A percentile compares a stretch with the other conserved stretches of the same genome.
phyloP scores from a whole-genome alignment of 2,113 vertebrate species.

The Lampris incognitus region DNA sequence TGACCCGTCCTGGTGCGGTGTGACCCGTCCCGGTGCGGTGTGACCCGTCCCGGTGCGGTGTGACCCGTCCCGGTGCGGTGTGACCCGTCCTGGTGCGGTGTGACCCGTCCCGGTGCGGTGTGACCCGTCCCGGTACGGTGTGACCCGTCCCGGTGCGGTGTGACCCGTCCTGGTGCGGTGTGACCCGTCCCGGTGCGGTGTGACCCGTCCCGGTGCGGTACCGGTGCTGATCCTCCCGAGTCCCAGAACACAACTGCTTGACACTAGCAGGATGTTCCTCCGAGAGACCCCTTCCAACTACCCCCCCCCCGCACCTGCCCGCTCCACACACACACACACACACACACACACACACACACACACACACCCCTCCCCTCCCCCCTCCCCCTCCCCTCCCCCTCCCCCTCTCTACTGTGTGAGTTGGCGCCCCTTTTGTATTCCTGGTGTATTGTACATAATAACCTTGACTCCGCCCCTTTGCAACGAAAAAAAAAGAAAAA shows the following conservation, averaged over 20 bases:
- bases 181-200: conserved; percentile 45
- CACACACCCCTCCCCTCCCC: background rate
- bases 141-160: conserved; percentile 45
- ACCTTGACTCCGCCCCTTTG: conserved; percentile 14
- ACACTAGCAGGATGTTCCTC: conserved; percentile 67
- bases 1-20: conserved; percentile 46
- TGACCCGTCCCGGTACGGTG: conserved; percentile 45
- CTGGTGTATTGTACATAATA: conserved; percentile 76
- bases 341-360: background rate
- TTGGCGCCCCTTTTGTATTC: conserved; percentile 76
- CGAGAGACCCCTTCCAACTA: conserved; percentile 5
- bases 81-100: conserved; percentile 46
- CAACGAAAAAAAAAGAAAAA: conserved; percentile 12
- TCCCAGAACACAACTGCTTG: conserved; percentile 69
- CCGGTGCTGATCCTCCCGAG: conserved; percentile 70
- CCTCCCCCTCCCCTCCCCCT: conserved; percentile 1
- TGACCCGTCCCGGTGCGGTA: conserved; percentile 47
- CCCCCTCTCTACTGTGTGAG: conserved; percentile 63
- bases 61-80: conserved; percentile 48
- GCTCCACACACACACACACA: background rate
- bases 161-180: conserved; percentile 45
- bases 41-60: conserved; percentile 48
- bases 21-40: conserved; percentile 48
- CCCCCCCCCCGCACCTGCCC: conserved; percentile 2
- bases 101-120: conserved; percentile 45